These are phyloP conservation scores for Eulemur albifrons DNA, from an alignment of 2,797 vertebrate genomes.

Conservation along the genomic window DNA sequence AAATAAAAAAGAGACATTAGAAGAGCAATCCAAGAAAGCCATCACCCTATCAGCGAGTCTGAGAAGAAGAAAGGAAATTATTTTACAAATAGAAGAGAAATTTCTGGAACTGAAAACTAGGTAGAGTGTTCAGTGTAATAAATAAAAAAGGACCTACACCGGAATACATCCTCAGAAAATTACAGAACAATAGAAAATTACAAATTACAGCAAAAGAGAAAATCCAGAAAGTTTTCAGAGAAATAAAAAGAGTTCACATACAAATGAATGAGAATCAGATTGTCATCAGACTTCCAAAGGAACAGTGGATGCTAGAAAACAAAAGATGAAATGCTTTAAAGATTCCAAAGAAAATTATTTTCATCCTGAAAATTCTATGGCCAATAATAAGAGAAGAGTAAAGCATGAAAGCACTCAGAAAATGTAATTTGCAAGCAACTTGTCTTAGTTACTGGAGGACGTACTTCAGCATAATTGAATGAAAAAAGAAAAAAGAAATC, in stretches of 20 bases:
- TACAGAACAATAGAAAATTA: not conserved
- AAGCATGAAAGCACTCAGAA: not conserved
- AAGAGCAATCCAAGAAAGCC: not conserved
- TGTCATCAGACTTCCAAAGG: not conserved
- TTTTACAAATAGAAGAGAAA: not conserved
- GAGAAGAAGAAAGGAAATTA: not conserved
- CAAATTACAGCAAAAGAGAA: not conserved
- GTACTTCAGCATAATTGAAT: not conserved
- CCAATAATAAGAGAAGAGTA: not conserved
- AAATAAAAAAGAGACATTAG: not conserved
- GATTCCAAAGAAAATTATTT: constrained; percentile 6
- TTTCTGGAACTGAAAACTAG: constrained; percentile 23
- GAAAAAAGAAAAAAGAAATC: not conserved
- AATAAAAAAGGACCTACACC: not conserved
- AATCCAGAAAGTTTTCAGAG: not conserved
- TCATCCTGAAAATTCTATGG: not conserved
- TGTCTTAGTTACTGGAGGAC: not conserved
- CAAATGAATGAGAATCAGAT: not conserved
- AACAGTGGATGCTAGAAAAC: not conserved
- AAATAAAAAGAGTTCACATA: not conserved
- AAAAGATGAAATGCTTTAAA: not conserved
- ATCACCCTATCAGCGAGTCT: not conserved
- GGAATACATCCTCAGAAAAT: not conserved
- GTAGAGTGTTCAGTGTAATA: not conserved
- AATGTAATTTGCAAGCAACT: not conserved